Evolutionary conservation across 2,888 invertebrate species (phyloP), one percentile per base, ranked within the genome.

Genomic region (Zygaena filipendulae): DNA sequence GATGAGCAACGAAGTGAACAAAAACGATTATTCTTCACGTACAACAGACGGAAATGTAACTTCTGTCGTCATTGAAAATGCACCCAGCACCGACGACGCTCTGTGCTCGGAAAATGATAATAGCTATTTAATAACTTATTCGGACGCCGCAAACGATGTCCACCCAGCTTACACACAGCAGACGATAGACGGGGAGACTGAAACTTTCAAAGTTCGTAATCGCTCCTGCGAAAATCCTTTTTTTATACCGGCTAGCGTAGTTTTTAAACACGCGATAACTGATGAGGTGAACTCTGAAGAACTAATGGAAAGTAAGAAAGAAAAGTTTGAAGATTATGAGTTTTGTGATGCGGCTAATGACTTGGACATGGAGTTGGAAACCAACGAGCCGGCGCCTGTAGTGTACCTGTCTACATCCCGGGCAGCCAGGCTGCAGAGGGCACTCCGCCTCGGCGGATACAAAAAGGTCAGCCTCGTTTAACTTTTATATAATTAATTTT

Each of bases 391-490:
- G 32, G 66, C 67, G 35, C 75, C 74, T 27, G 69, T 72, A 51
- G 74, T 82, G 41, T 70, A 77, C 52, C 70, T 83, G 46, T 74
- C 81, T 29, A 70, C 71, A 11, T 67, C 74, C 43, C 71, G 81
- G 29, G 83, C 81, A 22, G 82, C 82, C 23, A 60, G 62, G 31
- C 58, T 85, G 46, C 80, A 81, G 53, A 66, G 84, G 40, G 71
- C 81, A n/a, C 56, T 84, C 23, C 72, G 79, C 40, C 81, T 82
- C 52, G 82, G 75, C 21, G 83, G 82, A 41, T 77, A 79, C 43
- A 83, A 82, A 75, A 80, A 81, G 79, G 85, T 84, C 54, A 52
- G 71, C 39, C 25, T 27, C 23, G 25, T 38, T 32, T 30, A 22
- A n/a, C 25, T 34, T 29, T 30, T 32, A 20, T 22, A 27, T 20